Percentiles rank a stretch among this genome's conserved stretches.
Conservation (phyloP, 2,113 vertebrate genomes). For the Oryzias woworae region DNA sequence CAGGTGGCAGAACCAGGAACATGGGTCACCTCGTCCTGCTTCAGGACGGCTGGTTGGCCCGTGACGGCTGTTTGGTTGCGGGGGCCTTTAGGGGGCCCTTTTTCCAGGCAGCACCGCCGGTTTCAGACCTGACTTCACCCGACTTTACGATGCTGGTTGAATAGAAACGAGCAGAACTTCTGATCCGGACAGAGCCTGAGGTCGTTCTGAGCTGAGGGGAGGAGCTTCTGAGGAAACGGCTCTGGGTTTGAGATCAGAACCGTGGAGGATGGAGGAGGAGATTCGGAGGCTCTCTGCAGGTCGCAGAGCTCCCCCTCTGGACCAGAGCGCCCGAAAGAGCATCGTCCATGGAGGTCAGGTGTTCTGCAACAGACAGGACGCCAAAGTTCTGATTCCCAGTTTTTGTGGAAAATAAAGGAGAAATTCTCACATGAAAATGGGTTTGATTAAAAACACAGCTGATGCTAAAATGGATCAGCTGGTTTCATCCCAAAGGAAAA, state of each 20-base stretch:
- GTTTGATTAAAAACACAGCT: no score
- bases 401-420: no score
- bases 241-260: slow-evolving; percentile 20
- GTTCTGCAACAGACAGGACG: not conserved
- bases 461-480: no score
- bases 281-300: slow-evolving; percentile 24
- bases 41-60: slow-evolving; percentile 84
- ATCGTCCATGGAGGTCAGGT: slow-evolving; percentile 34
- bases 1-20: not conserved
- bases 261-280: slow-evolving; percentile 7
- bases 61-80: slow-evolving; percentile 94
- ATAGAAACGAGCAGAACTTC: slow-evolving; percentile 59
- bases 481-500: no score
- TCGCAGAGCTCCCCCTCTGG: slow-evolving; percentile 40
- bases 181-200: not conserved
- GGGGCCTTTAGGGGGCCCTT: slow-evolving; percentile 85
- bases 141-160: slow-evolving; percentile 61
- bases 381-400: no score
- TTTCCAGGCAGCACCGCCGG: slow-evolving; percentile 75
- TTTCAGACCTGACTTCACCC: slow-evolving; percentile 78
- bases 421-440: no score
- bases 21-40: slow-evolving; percentile 78
- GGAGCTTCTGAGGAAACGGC: not conserved
- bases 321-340: slow-evolving; percentile 52
- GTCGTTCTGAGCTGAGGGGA: slow-evolving; percentile 16